These are phyloP conservation scores for Narcine bancroftii DNA, from an alignment of 2,113 vertebrate species.

Conservation along the genomic window DNA sequence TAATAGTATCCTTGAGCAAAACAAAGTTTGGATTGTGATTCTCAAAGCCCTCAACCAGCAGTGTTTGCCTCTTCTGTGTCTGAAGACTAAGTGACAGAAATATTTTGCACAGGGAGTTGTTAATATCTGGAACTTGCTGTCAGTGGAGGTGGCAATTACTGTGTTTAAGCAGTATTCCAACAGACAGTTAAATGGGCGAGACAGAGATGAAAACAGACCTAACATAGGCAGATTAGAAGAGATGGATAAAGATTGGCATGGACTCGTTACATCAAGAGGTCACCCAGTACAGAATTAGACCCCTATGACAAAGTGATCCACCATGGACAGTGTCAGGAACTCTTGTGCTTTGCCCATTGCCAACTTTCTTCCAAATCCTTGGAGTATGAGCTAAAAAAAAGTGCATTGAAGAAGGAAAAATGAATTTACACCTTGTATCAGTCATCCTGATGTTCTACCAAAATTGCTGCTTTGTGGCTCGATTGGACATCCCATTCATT, in stretches of 20 bases:
- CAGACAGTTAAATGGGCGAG: no score
- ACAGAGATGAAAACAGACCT: no score
- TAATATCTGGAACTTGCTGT: no score
- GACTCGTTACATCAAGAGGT: no score
- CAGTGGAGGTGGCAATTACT: no score
- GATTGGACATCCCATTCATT: no score
- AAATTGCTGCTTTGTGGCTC: no score
- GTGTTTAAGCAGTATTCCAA: no score
- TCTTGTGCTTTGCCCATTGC: not conserved
- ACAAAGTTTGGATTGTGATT: not conserved
- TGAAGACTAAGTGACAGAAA: not conserved
- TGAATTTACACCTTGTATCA: not conserved
- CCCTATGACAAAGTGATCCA: not conserved
- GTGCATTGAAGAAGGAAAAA: not conserved
- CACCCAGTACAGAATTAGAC: no score
- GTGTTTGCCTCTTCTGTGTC: not conserved
- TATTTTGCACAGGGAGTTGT: no score
- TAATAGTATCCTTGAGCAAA: not conserved
- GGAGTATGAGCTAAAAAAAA: not conserved
- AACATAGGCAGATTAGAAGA: no score
- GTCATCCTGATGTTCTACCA: not conserved
- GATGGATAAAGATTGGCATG: no score
- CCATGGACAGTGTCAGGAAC: not conserved
- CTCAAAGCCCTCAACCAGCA: not conserved
- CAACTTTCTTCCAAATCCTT: not conserved